A percentile compares a stretch with the other conserved stretches of the same genome.
phyloP scores from a whole-genome alignment of 2,113 vertebrate species.

The Proterorhinus semilunaris region DNA sequence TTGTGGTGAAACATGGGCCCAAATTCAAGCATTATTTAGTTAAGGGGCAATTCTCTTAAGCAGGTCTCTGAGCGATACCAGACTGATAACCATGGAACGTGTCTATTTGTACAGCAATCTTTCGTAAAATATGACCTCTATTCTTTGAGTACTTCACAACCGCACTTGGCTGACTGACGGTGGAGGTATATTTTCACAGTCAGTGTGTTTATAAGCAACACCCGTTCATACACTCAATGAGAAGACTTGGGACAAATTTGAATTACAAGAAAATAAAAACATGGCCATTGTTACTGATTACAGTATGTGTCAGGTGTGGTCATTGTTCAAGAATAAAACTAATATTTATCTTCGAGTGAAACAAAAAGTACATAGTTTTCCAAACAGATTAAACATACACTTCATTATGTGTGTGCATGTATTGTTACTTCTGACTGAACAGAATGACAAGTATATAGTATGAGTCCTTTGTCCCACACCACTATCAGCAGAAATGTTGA shows the following conservation, averaged over 20 bases:
- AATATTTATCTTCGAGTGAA: not conserved
- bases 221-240: conserved; percentile 2
- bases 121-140: not conserved
- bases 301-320: not conserved
- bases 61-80: not conserved
- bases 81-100: not conserved
- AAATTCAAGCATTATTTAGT: no score
- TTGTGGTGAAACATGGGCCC: no score
- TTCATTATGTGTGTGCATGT: not conserved
- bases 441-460: not conserved
- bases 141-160: not conserved
- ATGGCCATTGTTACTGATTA: not conserved
- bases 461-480: not conserved
- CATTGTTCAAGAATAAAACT: not conserved
- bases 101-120: not conserved
- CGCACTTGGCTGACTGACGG: not conserved
- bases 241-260: not conserved
- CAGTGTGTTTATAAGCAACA: conserved; percentile 3
- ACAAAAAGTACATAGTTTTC: not conserved
- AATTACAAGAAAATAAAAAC: not conserved
- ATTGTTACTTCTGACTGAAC: not conserved
- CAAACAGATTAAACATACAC: not conserved
- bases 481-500: conserved; percentile 14
- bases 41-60: no score
- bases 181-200: not conserved